phyloP scores from a whole-genome alignment of 2,888 invertebrate genomes.

The Eulithis prunata region DNA sequence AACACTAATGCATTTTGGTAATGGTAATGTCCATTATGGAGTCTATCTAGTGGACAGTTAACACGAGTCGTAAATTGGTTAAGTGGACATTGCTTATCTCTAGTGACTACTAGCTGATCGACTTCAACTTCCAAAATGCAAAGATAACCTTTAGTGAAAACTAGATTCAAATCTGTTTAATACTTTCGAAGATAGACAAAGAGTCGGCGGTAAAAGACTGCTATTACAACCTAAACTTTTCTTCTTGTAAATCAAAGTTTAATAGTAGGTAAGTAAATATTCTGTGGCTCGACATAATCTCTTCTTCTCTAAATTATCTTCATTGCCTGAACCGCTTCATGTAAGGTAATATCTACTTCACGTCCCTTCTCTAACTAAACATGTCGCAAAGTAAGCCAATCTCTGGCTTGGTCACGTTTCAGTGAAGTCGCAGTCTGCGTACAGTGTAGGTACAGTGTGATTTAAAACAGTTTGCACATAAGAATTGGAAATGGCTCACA shows the following conservation, averaged over 20 bases:
- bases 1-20: conserved; percentile 34
- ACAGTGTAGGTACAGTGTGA: conserved; percentile 6
- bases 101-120: conserved; percentile 38
- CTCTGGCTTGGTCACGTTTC: conserved; percentile 38
- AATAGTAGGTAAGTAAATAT: no score
- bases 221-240: no score
- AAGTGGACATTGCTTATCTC: conserved; percentile 41
- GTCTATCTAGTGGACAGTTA: conserved; percentile 17
- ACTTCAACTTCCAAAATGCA: not conserved
- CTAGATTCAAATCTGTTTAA: not conserved
- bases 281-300: not conserved
- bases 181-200: not conserved
- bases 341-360: conserved; percentile 42
- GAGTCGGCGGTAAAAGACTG: not conserved
- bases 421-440: conserved; percentile 27
- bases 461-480: not conserved
- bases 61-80: conserved; percentile 51
- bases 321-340: conserved; percentile 39
- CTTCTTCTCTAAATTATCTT: conserved; percentile 18
- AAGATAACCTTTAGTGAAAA: not conserved
- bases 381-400: conserved; percentile 22
- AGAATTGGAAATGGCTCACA: no score
- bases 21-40: conserved; percentile 27
- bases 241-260: no score
- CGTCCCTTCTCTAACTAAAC: conserved; percentile 22